Evolutionary conservation across 2,113 vertebrate species (phyloP).

Genomic region (Lagopus muta): DNA sequence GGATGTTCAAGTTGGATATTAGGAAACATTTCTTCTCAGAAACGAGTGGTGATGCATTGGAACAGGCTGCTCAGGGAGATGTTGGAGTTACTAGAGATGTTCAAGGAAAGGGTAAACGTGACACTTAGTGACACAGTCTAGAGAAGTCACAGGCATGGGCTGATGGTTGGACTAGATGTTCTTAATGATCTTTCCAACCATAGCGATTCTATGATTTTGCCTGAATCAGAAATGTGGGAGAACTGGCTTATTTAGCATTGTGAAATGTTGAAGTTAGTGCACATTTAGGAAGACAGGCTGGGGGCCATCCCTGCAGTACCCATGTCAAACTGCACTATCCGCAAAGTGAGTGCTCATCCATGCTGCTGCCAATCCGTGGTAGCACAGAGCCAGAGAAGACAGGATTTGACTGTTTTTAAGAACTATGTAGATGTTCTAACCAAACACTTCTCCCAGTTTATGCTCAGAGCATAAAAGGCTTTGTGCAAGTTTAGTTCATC

Average conservation of each 20-base stretch:
- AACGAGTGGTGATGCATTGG: no score
- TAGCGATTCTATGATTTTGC: neutral
- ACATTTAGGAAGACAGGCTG: neutral
- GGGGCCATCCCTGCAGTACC: neutral
- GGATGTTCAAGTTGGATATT: no score
- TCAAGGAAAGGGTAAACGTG: no score
- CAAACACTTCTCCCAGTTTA: neutral
- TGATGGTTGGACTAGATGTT: no score
- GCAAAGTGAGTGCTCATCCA: fast-evolving
- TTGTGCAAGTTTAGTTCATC: neutral
- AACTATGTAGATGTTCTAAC: neutral
- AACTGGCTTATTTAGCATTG: neutral
- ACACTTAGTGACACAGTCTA: no score
- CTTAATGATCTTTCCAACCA: no score
- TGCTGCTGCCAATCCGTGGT: no score
- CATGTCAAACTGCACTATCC: neutral
- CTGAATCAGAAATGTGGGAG: neutral
- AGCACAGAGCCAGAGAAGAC: neutral
- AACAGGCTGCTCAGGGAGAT: no score
- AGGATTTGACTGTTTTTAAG: neutral
- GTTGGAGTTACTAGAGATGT: no score
- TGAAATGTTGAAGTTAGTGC: neutral
- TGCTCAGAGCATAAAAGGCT: neutral
- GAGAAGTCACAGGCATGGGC: no score
- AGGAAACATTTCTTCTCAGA: no score